Evolutionary conservation across 2,797 vertebrate species (phyloP), one percentile per base, ranked within the genome.

Genomic region (Amphiprion clarkii): DNA sequence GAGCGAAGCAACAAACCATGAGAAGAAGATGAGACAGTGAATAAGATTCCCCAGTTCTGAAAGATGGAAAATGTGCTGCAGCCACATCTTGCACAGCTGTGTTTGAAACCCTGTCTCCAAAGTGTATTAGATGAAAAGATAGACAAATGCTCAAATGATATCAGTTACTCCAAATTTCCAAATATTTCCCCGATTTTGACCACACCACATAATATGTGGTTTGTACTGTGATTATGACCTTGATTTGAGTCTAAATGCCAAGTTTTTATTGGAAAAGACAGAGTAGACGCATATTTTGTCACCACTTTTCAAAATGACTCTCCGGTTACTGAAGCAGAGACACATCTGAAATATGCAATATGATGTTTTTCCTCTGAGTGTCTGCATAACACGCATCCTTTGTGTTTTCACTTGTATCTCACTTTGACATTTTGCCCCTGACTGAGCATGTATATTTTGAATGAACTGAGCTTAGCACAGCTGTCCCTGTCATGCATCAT

Each of bases 401-500:
- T 80, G 62, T 75, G 64, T 79, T 84, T 61, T 63, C 72, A 65
- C 62, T 84, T 79, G 55, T 78, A 65, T 87, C 49, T 83, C 40
- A 58, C 60, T 46, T 67, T 64, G 62, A 87, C 85, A 88, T 78
- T 85, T 75, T 74, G 79, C 69, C 75, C 63, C 25, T 80, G 80
- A 85, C 79, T 91, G 83, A 86, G 79, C 85, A 76, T 88, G 86
- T 89, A 84, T 76, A 87, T 86, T 78, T 85, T 90, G 88, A 91
- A 88, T 84, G 81, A 84, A 90, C 87, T 76, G 77, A 90, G 83
- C 87, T 87, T 82, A 85, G 84, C 90, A 81, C 91, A 92, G 91
- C 90, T 93, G 90, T 84, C 88, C 78, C 76, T 89, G 87, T 89
- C 91, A 91, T 90, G 90, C 89, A 90, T 93, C 89, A 88, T 89